phyloP scores from a whole-genome alignment of 2,888 invertebrate species.

The Neria commutata region DNA sequence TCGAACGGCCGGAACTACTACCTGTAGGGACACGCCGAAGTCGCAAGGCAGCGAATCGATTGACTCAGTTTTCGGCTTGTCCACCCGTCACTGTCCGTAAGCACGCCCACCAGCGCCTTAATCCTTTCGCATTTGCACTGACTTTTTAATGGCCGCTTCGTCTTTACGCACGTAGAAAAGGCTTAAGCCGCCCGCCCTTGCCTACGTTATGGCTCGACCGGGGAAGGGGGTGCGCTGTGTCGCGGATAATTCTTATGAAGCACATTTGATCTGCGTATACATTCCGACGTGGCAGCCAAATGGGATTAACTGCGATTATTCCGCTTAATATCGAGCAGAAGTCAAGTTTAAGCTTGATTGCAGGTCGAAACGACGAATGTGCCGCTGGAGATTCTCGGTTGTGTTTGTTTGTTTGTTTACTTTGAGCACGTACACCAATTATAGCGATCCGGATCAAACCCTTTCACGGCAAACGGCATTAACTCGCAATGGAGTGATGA shows the following conservation, averaged over 20 bases:
- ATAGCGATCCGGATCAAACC: constrained; percentile 21
- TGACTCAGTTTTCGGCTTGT: no score
- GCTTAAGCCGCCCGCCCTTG: constrained; percentile 5
- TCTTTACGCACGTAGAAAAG: constrained; percentile 34
- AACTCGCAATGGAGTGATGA: constrained; percentile 14
- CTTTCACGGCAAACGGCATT: constrained; percentile 13
- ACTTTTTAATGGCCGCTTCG: constrained; percentile 40
- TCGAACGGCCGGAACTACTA: no score
- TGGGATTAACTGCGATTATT: constrained; percentile 52
- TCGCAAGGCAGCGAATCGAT: no score
- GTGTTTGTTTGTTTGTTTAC: constrained; percentile 55
- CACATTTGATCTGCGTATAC: constrained; percentile 27
- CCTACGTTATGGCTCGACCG: background rate
- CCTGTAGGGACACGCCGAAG: no score
- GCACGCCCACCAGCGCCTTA: constrained; percentile 26
- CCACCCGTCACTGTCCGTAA: background rate
- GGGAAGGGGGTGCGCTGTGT: constrained; percentile 31
- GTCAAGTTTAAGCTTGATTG: constrained; percentile 36
- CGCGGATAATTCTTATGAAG: constrained; percentile 16
- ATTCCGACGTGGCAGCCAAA: constrained; percentile 36
- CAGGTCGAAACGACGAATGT: constrained; percentile 16
- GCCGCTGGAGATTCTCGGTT: background rate
- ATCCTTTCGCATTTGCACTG: constrained; percentile 48
- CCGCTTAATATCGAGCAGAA: constrained; percentile 44
- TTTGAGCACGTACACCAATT: constrained; percentile 47